Base-by-base conservation (phyloP, 23 tunicate genomes). In the Trididemnum miniatum region DNA sequence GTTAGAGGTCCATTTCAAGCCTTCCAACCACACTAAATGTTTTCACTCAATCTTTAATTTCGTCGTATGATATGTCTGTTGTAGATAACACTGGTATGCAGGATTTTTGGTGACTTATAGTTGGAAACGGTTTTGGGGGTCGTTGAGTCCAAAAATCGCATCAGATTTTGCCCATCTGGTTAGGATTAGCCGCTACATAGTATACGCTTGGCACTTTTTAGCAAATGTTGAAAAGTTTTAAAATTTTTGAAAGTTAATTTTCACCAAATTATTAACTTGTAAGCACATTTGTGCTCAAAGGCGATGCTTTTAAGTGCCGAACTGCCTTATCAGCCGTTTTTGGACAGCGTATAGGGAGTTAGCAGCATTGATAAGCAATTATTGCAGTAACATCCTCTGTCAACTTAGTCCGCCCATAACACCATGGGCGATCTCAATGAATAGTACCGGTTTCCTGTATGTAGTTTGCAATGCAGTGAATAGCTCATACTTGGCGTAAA, bases 131-230 rank as follows among this genome's bases (percentile, higher is more conserved):
- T 5, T 49, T 49, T 49, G 57, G 57, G 57, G 57, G 76, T 9
- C 76, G 76, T 38, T 71, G 76, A 31, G 5, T 32, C 76, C 37
- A 71, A 71, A 71, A 32, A 71, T 31, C 38, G 76, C 76, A 30
- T 71, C 76, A 71, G 76, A 4, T 71, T 71, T 71, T 71, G 37
- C n/a, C 76, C 20, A 71, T 71, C n/a, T 71, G 37, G 76, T 71
- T n/a, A 71, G 76, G 38, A 71, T 71, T 71, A 71, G 76, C 76
- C 76, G 76, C 76, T 71, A 71, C 76, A 31, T 31, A 31, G 26
- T 31, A 71, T 71, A 71, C 44, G 38, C n/a, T 71, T 71, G 7
- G 76, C 38, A 71, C 31, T 71, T 22, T 71, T 71, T 71, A 29
- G 44, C 26, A 32, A 71, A 49, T 49, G 57, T 49, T 18, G 18